phyloP scores from a whole-genome alignment of 2,113 vertebrate genomes.

The Silurus glanis region DNA sequence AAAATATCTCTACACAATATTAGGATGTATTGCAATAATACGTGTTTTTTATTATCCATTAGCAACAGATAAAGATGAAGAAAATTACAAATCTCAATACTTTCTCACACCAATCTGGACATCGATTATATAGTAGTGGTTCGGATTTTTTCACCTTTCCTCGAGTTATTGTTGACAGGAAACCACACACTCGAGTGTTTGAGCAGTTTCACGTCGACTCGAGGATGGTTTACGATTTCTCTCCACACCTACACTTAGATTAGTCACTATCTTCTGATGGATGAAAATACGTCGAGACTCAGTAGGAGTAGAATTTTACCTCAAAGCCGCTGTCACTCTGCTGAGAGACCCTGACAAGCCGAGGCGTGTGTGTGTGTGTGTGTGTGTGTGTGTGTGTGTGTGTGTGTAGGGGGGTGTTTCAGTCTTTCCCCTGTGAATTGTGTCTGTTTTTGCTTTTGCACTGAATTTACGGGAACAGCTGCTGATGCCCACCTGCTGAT shows the following conservation, averaged over 20 bases:
- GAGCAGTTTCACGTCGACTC: neutral
- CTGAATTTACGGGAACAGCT: neutral
- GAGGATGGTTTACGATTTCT: neutral
- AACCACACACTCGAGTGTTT: neutral
- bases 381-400: neutral
- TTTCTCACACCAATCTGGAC: neutral
- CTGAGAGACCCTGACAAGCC: neutral
- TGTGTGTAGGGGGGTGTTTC: neutral
- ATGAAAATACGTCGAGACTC: conserved; percentile 3
- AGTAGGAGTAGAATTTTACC: conserved; percentile 17
- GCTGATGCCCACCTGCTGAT: conserved; percentile 14
- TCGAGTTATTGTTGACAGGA: neutral
- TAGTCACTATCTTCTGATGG: conserved; percentile 6
- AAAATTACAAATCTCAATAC: neutral
- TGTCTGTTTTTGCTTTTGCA: conserved; percentile 1
- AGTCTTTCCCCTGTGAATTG: conserved; percentile 4
- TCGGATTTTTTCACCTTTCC: neutral
- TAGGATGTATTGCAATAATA: neutral
- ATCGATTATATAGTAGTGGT: neutral
- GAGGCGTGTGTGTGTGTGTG: neutral
- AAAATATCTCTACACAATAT: neutral
- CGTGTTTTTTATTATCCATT: neutral
- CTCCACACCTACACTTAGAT: conserved; percentile 1
- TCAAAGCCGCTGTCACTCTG: conserved; percentile 8
- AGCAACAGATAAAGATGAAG: neutral